Base-by-base conservation (phyloP, 2,113 vertebrate species). In the Scomber colias region DNA sequence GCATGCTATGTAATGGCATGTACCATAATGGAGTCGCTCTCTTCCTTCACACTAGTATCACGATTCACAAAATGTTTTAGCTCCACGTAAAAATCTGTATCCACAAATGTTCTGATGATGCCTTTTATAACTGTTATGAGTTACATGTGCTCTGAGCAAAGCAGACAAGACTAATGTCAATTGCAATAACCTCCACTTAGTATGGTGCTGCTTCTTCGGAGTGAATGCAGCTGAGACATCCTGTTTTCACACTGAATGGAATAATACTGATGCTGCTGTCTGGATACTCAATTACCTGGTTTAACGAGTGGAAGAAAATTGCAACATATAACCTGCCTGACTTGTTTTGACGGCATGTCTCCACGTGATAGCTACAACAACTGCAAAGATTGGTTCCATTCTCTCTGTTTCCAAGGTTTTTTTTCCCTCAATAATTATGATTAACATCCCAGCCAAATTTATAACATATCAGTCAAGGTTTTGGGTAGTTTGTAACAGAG, bases 261-360 rank as follows among this genome's bases (percentile, higher is more conserved):
- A 51, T 68, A 31, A 89, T 45, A 56, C 49, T 15, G 44, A 62
- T 16, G 68, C 55, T 71, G 53, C 69, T 4, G 17, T 67, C 77
- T 60, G 48, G 35, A 67, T 51, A 55, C 44, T 86, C 81, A 84
- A 71, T 82, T 78, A 83, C 56, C 71, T 49, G 55, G 15, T 82
- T 72, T 75, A 82, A 87, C 3, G 2, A 82, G 55, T 66, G 56
- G 49, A 81, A 57, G 72, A 76, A 79, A 75, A 81, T 24, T 63
- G 17, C 75, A 35, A 24, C 70, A 46, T 72, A 51, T 48, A 54
- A 65, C 55, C 56, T 14, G 69, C 61, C 19, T 30, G 49, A 24
- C 66, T 70, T 62, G 51, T 61, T 77, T 80, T 75, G 10, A 86
- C 66, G 70, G 67, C 30, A 60, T 71, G 21, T 75, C 71, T 71